A percentile compares a stretch with the other conserved stretches of the same genome.
Conservation (phyloP, 2,797 vertebrate genomes). For the Molothrus aeneus region DNA sequence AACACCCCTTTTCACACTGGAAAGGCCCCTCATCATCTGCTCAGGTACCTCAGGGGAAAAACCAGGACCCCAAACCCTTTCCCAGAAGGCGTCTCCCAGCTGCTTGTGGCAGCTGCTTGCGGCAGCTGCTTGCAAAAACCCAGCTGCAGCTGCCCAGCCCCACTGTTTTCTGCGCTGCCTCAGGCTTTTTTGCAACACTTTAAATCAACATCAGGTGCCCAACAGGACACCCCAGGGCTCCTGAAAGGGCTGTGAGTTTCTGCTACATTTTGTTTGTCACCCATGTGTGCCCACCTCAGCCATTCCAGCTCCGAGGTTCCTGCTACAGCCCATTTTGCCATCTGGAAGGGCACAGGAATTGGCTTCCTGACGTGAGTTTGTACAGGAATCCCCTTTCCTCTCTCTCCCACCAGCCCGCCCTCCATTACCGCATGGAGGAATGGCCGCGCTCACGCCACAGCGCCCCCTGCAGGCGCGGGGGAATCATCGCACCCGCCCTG, state of each 20-base stretch:
- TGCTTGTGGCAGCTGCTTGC: accelerated
- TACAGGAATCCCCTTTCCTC: background rate
- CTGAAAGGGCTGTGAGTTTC: accelerated
- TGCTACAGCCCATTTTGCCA: accelerated
- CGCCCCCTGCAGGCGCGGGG: accelerated
- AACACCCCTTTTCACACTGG: background rate
- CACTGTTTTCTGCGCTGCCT: background rate
- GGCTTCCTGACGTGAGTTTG: accelerated
- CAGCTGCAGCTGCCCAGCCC: accelerated
- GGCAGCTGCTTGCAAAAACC: too few relatives aligned
- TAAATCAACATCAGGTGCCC: background rate
- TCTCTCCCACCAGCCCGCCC: accelerated
- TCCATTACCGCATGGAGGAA: accelerated
- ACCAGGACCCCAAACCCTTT: accelerated
- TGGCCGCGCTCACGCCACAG: accelerated
- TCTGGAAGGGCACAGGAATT: accelerated
- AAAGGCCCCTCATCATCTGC: background rate
- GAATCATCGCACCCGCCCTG: background rate
- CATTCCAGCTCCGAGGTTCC: accelerated
- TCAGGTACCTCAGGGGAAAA: background rate
- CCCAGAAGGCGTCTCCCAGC: accelerated
- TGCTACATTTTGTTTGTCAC: background rate
- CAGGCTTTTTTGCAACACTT: background rate
- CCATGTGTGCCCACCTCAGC: accelerated
- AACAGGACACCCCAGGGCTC: accelerated